Percentiles rank a stretch among this genome's conserved stretches.
Evolutionary conservation across 2,113 vertebrate genomes (phyloP).

Genomic region (Tragelaphus strepsiceros): DNA sequence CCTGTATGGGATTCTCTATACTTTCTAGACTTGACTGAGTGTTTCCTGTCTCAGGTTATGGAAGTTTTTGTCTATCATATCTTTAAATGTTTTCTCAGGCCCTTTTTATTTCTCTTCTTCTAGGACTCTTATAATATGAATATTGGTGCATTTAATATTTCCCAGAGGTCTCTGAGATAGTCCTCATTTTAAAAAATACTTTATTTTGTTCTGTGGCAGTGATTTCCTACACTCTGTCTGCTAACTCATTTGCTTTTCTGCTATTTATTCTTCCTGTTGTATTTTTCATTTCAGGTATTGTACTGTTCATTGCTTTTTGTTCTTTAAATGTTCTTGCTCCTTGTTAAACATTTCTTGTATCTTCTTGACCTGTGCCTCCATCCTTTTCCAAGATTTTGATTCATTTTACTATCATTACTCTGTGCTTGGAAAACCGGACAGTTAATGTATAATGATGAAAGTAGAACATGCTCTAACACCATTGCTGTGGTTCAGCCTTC

Average conservation of each 20-base stretch:
- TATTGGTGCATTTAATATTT: neutral
- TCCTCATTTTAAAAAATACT: neutral
- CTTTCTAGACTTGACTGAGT: neutral
- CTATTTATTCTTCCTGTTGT: neutral
- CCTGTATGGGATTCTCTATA: neutral
- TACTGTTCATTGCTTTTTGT: neutral
- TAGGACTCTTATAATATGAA: neutral
- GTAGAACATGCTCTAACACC: neutral
- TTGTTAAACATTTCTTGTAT: neutral
- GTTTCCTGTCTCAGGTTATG: neutral
- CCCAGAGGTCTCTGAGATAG: neutral
- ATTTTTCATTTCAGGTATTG: neutral
- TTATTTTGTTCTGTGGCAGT: neutral
- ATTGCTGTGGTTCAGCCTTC: neutral
- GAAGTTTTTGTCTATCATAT: neutral
- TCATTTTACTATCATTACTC: neutral
- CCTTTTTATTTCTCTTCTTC: neutral
- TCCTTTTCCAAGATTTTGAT: neutral
- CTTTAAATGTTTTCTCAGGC: neutral
- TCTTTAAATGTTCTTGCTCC: neutral
- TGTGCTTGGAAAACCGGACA: neutral
- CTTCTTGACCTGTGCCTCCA: neutral
- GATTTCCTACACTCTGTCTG: neutral
- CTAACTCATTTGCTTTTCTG: neutral
- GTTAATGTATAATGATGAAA: neutral